These are phyloP conservation scores for Slavum lentiscoides DNA, from an alignment of 2,888 invertebrate genomes.

Conservation along the genomic window DNA sequence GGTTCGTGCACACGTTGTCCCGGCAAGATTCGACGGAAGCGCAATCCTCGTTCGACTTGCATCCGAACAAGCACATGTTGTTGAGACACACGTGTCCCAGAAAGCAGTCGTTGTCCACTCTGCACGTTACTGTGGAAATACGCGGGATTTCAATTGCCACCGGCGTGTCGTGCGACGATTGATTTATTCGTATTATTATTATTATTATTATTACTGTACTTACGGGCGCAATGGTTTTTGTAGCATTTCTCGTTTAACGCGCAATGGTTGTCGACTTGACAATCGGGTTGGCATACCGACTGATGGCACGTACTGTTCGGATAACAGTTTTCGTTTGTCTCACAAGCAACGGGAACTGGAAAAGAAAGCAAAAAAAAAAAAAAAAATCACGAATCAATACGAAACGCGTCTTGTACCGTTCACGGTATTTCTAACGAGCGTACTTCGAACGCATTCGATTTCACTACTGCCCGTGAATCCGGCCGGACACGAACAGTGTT, in stretches of 20 bases:
- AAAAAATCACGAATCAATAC: constrained; percentile 15
- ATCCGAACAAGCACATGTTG: constrained; percentile 84
- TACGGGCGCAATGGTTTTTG: constrained; percentile 76
- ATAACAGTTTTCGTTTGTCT: constrained; percentile 71
- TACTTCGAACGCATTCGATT: constrained; percentile 82
- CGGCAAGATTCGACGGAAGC: constrained; percentile 81
- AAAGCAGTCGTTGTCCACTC: constrained; percentile 90
- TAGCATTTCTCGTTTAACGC: constrained; percentile 89
- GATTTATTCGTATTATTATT: too few relatives aligned
- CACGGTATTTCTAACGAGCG: constrained; percentile 58
- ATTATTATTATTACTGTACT: constrained; percentile 58
- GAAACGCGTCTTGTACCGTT: neutral
- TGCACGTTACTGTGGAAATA: constrained; percentile 72
- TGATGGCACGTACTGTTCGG: constrained; percentile 76
- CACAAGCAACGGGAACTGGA: constrained; percentile 77
- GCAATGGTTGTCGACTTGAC: constrained; percentile 77
- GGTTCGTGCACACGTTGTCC: constrained; percentile 78
- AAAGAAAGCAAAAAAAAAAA: constrained; percentile 57
- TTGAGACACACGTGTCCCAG: constrained; percentile 85
- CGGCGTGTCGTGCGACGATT: too few relatives aligned
- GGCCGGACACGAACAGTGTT: constrained; percentile 80
- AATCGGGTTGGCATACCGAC: constrained; percentile 79
- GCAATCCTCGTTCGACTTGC: constrained; percentile 85
- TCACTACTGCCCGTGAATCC: constrained; percentile 85
- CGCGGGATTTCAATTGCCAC: neutral